Base-by-base conservation (phyloP, 2,113 vertebrate species). In the Archilochus colubris region DNA sequence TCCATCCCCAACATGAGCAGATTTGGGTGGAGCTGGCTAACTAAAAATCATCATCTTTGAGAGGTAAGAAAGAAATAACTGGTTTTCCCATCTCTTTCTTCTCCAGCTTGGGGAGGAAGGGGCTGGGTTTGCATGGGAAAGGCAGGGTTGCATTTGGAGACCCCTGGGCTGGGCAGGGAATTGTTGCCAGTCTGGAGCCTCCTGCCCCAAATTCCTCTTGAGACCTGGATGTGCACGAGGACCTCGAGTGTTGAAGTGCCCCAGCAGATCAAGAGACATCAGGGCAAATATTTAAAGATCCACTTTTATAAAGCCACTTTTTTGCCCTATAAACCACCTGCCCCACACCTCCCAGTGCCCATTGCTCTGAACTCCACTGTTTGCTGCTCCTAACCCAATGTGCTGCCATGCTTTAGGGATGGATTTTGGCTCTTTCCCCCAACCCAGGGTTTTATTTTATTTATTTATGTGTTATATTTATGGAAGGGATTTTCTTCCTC, bases 231-330 rank as follows among this genome's bases (percentile, higher is more conserved):
- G 4, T 8, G 6, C 3, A 21, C 0, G 8, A 74, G 50, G 44
- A 62, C 73, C 2, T 12, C 19, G 61, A 86, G 44, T 0, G 0
- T 75, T 87, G 33, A 46, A 83, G 58, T 4, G 19, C 54, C 62
- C 14, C n/a, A 46, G 90, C 82, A 84, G 58, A 84, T 83, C 62
- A 66, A 82, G 87, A 58, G 57, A 68, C 4, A 25, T 82, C 9
- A 44, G 83, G 94, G 75, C 95, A 97, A 97, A 97, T 96, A 97
- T 96, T 96, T 97, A 87, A 95, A 95, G 86, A 91, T 64, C 78
- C 57, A 31, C 88, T 92, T 96, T 88, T 96, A 68, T 83, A 93
- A 79, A 87, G 86, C 75, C 22, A 61, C 78, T 77, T 94, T 94
- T 94, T 82, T 88, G 81, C 82, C 81, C 73, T 68, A n/a, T 76